phyloP scores from a whole-genome alignment of 2,113 vertebrate species.

The Scolopax mira region DNA sequence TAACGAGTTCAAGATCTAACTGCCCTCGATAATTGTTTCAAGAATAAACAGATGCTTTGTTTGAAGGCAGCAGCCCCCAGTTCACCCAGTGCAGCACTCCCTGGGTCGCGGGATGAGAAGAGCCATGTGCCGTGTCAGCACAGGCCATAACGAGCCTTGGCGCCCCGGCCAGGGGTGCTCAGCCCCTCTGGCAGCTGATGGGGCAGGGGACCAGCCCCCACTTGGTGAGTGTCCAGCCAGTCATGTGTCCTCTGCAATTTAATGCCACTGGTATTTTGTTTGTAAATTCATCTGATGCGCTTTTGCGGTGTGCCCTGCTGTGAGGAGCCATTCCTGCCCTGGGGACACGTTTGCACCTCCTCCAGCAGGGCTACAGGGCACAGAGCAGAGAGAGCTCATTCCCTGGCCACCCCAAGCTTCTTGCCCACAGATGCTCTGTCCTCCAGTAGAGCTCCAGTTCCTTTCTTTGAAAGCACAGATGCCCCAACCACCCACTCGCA shows the following conservation, averaged over 20 bases:
- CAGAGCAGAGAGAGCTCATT: rapidly evolving
- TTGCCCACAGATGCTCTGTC: not conserved
- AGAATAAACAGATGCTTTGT: constrained; percentile 51
- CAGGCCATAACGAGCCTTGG: not conserved
- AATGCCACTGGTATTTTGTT: not conserved
- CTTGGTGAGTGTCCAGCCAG: rapidly evolving
- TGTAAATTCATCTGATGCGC: not conserved
- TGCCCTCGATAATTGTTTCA: constrained; percentile 48
- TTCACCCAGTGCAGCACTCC: not conserved
- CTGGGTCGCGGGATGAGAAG: not conserved
- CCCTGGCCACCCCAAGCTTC: not conserved
- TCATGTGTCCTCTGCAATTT: not conserved
- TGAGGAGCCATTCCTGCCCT: not conserved
- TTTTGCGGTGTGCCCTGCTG: not conserved
- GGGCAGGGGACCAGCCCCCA: not conserved
- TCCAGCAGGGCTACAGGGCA: not conserved
- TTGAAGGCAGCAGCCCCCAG: not conserved
- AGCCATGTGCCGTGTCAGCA: not conserved
- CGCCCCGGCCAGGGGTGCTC: not conserved
- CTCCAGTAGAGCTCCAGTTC: not conserved
- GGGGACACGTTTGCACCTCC: not conserved
- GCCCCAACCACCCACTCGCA: rapidly evolving
- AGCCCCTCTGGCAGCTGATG: not conserved
- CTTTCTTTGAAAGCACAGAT: not conserved
- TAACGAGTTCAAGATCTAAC: constrained; percentile 57